A percentile compares a stretch with the other conserved stretches of the same genome.
Evolutionary conservation across 2,888 invertebrate genomes (phyloP).

Genomic region (Orthonychiurus folsomi): DNA sequence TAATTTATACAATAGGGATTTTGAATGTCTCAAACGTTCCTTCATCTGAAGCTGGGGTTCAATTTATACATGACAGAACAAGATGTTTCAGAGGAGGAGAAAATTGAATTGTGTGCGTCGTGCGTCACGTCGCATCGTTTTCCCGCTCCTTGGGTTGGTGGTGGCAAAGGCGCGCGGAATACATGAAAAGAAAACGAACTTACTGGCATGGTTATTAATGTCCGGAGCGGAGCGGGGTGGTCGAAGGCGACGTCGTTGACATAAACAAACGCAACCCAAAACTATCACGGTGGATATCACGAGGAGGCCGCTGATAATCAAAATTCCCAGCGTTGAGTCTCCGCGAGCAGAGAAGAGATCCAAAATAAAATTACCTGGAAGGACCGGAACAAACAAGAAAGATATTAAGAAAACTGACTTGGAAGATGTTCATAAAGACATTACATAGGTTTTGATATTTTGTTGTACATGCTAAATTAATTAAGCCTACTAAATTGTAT

Average conservation of each 20-base stretch:
- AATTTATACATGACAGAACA: constrained; percentile 1
- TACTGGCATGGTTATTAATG: constrained; percentile 40
- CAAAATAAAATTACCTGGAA: constrained; percentile 36
- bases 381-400: too few species aligned
- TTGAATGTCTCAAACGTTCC: not conserved
- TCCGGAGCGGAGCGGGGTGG: constrained; percentile 32
- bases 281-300: constrained; percentile 40
- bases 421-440: too few species aligned
- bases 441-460: too few species aligned
- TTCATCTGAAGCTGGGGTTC: not conserved
- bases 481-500: too few species aligned
- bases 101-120: not conserved
- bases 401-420: too few species aligned
- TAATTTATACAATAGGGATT: not conserved
- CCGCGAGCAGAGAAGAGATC: constrained; percentile 31
- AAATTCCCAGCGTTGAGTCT: constrained; percentile 34
- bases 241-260: constrained; percentile 30
- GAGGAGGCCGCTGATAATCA: constrained; percentile 38
- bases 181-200: constrained; percentile 15
- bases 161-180: not conserved
- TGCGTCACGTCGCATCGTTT: too few species aligned
- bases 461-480: too few species aligned
- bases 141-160: not conserved
- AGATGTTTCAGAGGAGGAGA: not conserved
- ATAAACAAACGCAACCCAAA: constrained; percentile 36